These are phyloP conservation scores for Malachius bipustulatus DNA, from an alignment of 2,888 invertebrate species.

Conservation along the genomic window DNA sequence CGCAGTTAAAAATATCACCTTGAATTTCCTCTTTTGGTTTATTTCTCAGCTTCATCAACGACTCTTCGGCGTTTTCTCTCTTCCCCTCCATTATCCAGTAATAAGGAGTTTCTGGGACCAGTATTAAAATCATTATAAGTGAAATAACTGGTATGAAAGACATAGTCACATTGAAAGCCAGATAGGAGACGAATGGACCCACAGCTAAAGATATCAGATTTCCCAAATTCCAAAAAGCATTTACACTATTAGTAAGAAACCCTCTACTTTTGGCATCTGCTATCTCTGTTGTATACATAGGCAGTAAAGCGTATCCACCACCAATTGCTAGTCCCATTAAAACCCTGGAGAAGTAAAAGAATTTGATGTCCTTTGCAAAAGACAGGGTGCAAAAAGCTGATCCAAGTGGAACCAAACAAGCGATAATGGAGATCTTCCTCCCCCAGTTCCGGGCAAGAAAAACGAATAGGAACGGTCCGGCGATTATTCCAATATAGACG, in stretches of 20 bases:
- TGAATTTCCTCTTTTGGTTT: background rate
- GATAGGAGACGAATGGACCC: constrained; percentile 59
- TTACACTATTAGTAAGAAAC: constrained; percentile 51
- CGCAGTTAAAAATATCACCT: too few species aligned
- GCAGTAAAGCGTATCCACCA: constrained; percentile 59
- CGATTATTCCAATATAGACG: constrained; percentile 37
- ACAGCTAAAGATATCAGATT: constrained; percentile 56
- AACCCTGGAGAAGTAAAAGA: constrained; percentile 35
- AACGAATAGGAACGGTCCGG: constrained; percentile 57
- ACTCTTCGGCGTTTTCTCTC: constrained; percentile 42
- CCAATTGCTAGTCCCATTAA: constrained; percentile 52
- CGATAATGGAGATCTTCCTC: constrained; percentile 53
- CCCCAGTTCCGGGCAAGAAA: constrained; percentile 52
- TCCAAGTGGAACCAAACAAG: constrained; percentile 28
- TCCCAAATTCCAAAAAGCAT: constrained; percentile 57
- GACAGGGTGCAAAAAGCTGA: constrained; percentile 21
- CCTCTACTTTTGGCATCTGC: constrained; percentile 66
- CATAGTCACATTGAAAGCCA: constrained; percentile 42
- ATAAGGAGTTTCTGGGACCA: constrained; percentile 72
- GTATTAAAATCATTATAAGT: constrained; percentile 41
- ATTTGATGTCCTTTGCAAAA: constrained; percentile 19
- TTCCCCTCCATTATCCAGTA: constrained; percentile 49
- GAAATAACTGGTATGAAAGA: constrained; percentile 41
- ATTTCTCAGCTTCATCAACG: constrained; percentile 51
- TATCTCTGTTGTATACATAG: constrained; percentile 79